Conservation (phyloP, 2,888 invertebrate species). For the Meteorus colon region DNA sequence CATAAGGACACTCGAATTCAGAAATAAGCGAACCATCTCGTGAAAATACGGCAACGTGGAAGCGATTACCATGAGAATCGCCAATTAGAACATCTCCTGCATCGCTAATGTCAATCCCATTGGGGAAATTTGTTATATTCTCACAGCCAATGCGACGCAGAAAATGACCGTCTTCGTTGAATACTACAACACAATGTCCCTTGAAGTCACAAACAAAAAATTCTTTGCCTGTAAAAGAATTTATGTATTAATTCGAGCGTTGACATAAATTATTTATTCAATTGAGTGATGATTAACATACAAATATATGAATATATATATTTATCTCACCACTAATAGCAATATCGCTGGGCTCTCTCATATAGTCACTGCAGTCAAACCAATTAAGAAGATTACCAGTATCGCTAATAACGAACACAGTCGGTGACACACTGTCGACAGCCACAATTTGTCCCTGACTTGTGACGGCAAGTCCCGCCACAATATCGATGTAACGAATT, state of each 20-base stretch:
- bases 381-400: constrained; percentile 93
- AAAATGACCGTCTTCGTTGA: constrained; percentile 93
- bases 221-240: constrained; percentile 81
- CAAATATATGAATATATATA: not conserved
- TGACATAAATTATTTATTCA: not conserved
- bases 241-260: too few relatives aligned
- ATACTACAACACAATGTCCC: constrained; percentile 97
- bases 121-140: constrained; percentile 96
- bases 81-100: constrained; percentile 97
- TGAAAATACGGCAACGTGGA: constrained; percentile 96
- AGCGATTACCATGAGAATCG: constrained; percentile 97
- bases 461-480: constrained; percentile 95
- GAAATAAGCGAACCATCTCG: constrained; percentile 89
- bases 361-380: constrained; percentile 98
- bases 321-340: constrained; percentile 85
- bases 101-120: constrained; percentile 98
- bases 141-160: constrained; percentile 95
- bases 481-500: constrained; percentile 90
- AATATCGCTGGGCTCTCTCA: constrained; percentile 98
- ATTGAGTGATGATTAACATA: too few relatives aligned
- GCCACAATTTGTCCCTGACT: constrained; percentile 95
- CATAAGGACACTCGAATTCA: constrained; percentile 97
- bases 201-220: constrained; percentile 99
- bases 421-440: constrained; percentile 97
- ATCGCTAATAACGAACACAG: constrained; percentile 94